Evolutionary conservation across 2,113 vertebrate species (phyloP), one percentile per base, ranked within the genome.

Genomic region (Rhabdornis inornatus): DNA sequence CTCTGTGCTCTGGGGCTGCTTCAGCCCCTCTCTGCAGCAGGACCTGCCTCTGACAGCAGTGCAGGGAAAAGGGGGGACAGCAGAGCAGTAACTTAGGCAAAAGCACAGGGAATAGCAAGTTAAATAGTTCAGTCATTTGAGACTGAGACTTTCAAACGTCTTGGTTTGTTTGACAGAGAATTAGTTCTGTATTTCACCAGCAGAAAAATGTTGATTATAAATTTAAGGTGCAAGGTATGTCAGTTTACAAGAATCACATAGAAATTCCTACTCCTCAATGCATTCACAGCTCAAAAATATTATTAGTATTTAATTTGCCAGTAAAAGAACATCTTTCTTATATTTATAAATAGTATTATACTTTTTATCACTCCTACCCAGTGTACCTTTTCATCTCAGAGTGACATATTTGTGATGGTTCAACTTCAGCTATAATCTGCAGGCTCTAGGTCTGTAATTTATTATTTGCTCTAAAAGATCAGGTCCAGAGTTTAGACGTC

Each of bases 391-490:
- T 97, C 93, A 83, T 97, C 94, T 97, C 15, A 40, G 94, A 96
- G 94, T 49, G 50, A 97, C 49, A 28, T 96, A 97, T 96, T 97
- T 97, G 91, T 95, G 92, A 57, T 80, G 65, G 94, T 96, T 97
- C 92, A 98, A 92, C 66, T 85, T 82, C 94, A 95, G 94, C 97
- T 98, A 97, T 98, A 97, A 97, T 98, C 97, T 98, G 96, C 97
- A 97, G 96, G 97, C 97, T 96, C 89, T 97, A 96, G 97, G 98
- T 99, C 99, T 99, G 99, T 98, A 98, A 98, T 98, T 98, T 98
- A 99, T 99, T 99, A 99, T 97, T 97, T 97, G 95, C 97, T 97
- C 94, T 80, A 91, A 98, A 97, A 98, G 98, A 98, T 98, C 98
- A 98, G 98, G 98, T 97, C 98, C 98, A 98, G 98, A 98, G 98